Evolutionary conservation across 2,888 invertebrate genomes (phyloP).

Genomic region (Harpalus rufipes): DNA sequence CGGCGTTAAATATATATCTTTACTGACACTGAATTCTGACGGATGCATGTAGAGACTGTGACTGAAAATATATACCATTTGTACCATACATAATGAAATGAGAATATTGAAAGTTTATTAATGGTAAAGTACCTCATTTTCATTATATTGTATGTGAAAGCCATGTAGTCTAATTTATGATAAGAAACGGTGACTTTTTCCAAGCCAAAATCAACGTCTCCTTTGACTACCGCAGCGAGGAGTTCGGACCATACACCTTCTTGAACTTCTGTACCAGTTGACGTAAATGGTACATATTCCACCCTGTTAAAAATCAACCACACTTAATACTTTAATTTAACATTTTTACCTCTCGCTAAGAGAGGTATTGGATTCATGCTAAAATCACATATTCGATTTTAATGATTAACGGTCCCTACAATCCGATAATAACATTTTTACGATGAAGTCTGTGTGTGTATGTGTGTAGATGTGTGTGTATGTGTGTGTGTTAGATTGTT

Average conservation of each 20-base stretch:
- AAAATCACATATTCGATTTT: too few species aligned
- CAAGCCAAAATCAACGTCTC: constrained; percentile 80
- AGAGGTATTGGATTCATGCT: too few species aligned
- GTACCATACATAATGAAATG: too few species aligned
- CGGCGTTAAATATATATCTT: constrained; percentile 82
- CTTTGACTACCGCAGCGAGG: constrained; percentile 80
- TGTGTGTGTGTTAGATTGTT: too few species aligned
- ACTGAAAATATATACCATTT: constrained; percentile 74
- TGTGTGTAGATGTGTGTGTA: too few species aligned
- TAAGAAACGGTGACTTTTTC: constrained; percentile 81
- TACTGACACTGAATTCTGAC: constrained; percentile 81
- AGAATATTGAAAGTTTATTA: too few species aligned
- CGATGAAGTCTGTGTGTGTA: too few species aligned
- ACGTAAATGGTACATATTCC: constrained; percentile 71
- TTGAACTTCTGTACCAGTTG: constrained; percentile 74
- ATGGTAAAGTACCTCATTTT: constrained; percentile 78
- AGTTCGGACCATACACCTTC: constrained; percentile 82
- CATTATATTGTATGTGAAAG: constrained; percentile 82
- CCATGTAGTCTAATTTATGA: constrained; percentile 79
- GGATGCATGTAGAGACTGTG: constrained; percentile 83
- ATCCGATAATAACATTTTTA: too few species aligned
- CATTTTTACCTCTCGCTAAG: too few species aligned
- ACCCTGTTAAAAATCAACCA: constrained; percentile 9
- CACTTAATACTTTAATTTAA: not conserved
- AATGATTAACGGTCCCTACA: too few species aligned